A percentile compares a stretch with the other conserved stretches of the same genome.
phyloP scores from a whole-genome alignment of 2,113 vertebrate species.

The Melanerpes aurifrons region DNA sequence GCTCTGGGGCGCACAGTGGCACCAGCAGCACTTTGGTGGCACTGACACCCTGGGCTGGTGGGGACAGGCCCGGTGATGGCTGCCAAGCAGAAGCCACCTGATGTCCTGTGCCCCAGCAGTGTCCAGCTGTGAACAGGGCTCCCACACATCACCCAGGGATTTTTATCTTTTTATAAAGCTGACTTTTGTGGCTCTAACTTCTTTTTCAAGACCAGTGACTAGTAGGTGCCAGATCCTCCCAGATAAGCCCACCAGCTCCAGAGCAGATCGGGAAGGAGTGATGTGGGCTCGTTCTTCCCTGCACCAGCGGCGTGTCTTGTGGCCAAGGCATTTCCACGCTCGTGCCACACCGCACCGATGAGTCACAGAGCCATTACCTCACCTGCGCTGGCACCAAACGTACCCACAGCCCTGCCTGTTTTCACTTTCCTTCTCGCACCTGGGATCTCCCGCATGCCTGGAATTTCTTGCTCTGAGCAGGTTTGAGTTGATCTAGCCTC shows the following conservation, averaged over 20 bases:
- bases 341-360: rapidly evolving
- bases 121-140: rapidly evolving
- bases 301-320: rapidly evolving
- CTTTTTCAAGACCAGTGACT: neutral
- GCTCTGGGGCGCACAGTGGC: rapidly evolving
- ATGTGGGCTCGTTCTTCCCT: neutral
- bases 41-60: rapidly evolving
- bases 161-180: neutral
- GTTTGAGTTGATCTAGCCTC: rapidly evolving
- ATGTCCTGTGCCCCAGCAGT: neutral
- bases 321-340: neutral
- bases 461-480: neutral
- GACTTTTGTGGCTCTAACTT: neutral
- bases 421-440: neutral
- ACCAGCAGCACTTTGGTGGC: neutral
- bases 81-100: neutral
- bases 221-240: neutral
- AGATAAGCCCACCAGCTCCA: rapidly evolving
- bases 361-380: neutral
- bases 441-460: neutral
- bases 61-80: rapidly evolving
- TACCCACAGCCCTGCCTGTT: neutral
- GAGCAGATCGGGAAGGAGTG: neutral
- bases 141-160: rapidly evolving
- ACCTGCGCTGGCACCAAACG: rapidly evolving